Conservation (phyloP, 2,888 invertebrate species). For the Pandemis cinnamomeana region DNA sequence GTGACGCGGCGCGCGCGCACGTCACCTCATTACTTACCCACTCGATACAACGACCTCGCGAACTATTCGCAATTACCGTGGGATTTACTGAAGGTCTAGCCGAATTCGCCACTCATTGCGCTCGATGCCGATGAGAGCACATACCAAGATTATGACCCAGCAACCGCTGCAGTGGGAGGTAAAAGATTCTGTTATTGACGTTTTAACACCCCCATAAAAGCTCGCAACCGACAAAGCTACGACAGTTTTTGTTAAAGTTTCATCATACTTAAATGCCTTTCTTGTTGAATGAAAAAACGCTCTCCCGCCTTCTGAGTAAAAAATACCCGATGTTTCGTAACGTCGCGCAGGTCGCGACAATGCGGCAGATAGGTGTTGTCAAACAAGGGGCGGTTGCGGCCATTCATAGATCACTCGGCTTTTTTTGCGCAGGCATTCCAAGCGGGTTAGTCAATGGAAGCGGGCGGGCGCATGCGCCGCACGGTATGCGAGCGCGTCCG, state of each 20-base stretch:
- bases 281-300: background rate
- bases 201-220: constrained; percentile 1
- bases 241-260: constrained; percentile 6
- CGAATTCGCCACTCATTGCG: background rate
- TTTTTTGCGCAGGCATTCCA: constrained; percentile 14
- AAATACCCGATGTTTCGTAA: background rate
- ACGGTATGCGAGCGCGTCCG: background rate
- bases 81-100: constrained; percentile 8
- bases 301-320: constrained; percentile 13
- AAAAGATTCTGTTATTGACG: background rate
- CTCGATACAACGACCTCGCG: background rate
- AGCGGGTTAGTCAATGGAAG: background rate
- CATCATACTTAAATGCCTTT: background rate
- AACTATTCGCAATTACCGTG: background rate
- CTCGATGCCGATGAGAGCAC: background rate
- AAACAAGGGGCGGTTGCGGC: constrained; percentile 9
- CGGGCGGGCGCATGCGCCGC: background rate
- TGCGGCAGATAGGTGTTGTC: background rate
- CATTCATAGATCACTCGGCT: constrained; percentile 7
- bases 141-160: background rate
- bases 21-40: background rate
- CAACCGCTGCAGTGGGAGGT: background rate
- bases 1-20: constrained; percentile 6
- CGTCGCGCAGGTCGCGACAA: background rate
- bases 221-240: background rate